A percentile compares a stretch with the other conserved stretches of the same genome.
Evolutionary conservation across 2,113 vertebrate species (phyloP).

Genomic region (Pituophis catenifer): DNA sequence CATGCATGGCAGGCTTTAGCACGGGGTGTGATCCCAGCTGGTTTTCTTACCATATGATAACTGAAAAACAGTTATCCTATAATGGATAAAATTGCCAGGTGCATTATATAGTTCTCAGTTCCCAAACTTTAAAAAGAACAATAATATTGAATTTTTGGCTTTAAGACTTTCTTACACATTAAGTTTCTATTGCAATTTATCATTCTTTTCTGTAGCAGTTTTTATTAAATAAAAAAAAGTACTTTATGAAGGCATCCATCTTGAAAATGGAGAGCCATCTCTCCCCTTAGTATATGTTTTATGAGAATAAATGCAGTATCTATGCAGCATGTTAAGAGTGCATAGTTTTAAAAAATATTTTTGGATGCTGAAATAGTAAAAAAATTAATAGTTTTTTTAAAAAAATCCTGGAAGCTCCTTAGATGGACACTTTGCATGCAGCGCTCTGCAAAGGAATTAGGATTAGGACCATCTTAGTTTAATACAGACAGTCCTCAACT

Average conservation of each 20-base stretch:
- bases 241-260: background rate
- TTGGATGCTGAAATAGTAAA: background rate
- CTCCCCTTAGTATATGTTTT: background rate
- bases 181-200: background rate
- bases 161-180: background rate
- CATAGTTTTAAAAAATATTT: background rate
- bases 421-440: background rate
- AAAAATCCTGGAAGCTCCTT: background rate
- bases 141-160: background rate
- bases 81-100: background rate
- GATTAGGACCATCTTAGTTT: background rate
- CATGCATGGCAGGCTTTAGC: background rate
- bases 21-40: background rate
- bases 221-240: background rate
- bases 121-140: background rate
- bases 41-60: background rate
- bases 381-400: too few species aligned
- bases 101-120: background rate
- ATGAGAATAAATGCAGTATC: background rate
- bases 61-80: background rate
- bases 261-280: background rate
- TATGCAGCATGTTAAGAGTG: background rate
- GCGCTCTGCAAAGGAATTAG: background rate
- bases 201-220: background rate
- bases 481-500: too few species aligned